Evolutionary conservation across 2,113 vertebrate genomes (phyloP).

Genomic region (Chloropsis hardwickii): DNA sequence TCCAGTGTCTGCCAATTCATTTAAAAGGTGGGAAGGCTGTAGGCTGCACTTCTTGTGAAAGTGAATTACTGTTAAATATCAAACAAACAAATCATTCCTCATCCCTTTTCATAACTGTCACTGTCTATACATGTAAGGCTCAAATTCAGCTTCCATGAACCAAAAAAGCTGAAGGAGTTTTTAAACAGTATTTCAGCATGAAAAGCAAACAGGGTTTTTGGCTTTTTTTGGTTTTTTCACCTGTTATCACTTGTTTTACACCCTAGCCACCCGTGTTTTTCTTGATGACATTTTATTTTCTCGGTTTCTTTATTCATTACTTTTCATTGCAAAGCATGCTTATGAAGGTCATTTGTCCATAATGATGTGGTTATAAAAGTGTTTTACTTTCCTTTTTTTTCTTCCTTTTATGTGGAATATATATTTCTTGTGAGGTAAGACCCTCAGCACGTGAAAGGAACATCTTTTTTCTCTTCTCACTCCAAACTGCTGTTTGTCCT

Average conservation of each 20-base stretch:
- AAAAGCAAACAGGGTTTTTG: background rate
- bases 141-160: background rate
- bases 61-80: background rate
- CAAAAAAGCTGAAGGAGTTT: background rate
- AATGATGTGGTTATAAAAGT: constrained; percentile 73
- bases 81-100: background rate
- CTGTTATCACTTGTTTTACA: background rate
- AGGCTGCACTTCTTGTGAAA: background rate
- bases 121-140: background rate
- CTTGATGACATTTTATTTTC: background rate
- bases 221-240: background rate
- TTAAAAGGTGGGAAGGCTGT: background rate
- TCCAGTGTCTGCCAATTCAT: background rate
- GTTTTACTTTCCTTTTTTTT: constrained; percentile 79
- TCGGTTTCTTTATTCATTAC: constrained; percentile 37
- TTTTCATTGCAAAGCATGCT: constrained; percentile 62
- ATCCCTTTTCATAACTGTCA: background rate
- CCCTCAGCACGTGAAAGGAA: constrained; percentile 74
- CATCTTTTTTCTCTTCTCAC: constrained; percentile 60
- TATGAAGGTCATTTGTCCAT: constrained; percentile 71
- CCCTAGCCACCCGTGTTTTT: background rate
- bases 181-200: background rate
- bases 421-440: constrained; percentile 94
- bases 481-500: constrained; percentile 51
- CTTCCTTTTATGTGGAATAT: constrained; percentile 90